Percentiles rank a stretch among this genome's conserved stretches.
phyloP scores from a whole-genome alignment of 2,888 invertebrate species.

The Drosophila anceps region DNA sequence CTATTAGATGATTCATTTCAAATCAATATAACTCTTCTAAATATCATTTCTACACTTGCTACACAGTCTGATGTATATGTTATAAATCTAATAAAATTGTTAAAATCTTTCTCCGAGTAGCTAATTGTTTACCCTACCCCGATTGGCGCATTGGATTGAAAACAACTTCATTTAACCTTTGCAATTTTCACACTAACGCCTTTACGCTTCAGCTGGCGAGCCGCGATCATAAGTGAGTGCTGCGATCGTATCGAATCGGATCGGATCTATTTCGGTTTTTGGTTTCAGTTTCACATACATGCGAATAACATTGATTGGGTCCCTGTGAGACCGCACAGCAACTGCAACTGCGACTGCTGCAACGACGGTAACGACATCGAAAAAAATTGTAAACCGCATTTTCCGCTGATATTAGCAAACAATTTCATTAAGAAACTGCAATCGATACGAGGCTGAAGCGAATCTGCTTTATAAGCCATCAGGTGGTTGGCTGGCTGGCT shows the following conservation, averaged over 20 bases:
- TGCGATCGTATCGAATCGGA: constrained; percentile 9
- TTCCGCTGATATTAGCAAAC: constrained; percentile 80
- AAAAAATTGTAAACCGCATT: constrained; percentile 72
- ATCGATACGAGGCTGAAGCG: constrained; percentile 60
- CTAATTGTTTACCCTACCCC: neutral
- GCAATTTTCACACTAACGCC: constrained; percentile 60
- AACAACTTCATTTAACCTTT: constrained; percentile 59
- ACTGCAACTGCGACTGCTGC: constrained; percentile 28
- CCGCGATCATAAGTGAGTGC: constrained; percentile 26
- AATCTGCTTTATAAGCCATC: constrained; percentile 48
- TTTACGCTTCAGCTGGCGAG: constrained; percentile 41
- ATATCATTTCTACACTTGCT: neutral
- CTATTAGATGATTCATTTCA: neutral
- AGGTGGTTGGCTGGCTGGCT: constrained; percentile 55
- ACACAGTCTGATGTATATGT: neutral
- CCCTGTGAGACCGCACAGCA: constrained; percentile 42
- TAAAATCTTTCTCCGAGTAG: neutral
- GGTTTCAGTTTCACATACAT: constrained; percentile 62
- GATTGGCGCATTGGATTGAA: neutral
- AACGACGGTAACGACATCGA: constrained; percentile 44
- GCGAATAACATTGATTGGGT: constrained; percentile 63
- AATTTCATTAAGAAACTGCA: constrained; percentile 80
- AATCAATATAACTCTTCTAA: neutral
- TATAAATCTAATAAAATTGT: neutral
- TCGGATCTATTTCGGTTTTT: constrained; percentile 25